Conservation (phyloP, 2,113 vertebrate genomes). For the Daboia siamensis region DNA sequence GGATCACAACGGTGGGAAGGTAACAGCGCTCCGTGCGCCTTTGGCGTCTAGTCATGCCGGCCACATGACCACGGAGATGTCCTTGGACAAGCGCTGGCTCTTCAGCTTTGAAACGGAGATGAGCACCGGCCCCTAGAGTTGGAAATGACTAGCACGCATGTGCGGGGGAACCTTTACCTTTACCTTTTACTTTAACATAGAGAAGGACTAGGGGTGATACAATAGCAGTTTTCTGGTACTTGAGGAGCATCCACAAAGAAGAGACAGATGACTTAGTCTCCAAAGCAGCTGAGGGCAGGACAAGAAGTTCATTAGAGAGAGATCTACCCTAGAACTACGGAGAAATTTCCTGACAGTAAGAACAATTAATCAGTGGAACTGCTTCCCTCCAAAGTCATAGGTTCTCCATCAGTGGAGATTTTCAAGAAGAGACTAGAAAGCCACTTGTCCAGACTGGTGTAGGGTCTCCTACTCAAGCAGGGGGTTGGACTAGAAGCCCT, state of each 20-base stretch:
- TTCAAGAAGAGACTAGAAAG: not conserved
- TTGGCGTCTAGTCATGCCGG: too few relatives aligned
- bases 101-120: too few relatives aligned
- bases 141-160: too few relatives aligned
- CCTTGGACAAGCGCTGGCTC: too few relatives aligned
- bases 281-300: not conserved
- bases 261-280: not conserved
- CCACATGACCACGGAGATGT: too few relatives aligned
- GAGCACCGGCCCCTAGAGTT: too few relatives aligned
- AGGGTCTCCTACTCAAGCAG: not conserved
- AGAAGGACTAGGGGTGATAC: not conserved
- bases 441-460: not conserved
- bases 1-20: too few relatives aligned
- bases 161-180: too few relatives aligned
- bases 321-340: not conserved
- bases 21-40: too few relatives aligned
- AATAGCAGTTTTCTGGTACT: not conserved
- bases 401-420: not conserved
- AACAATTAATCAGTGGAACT: not conserved
- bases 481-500: too few relatives aligned
- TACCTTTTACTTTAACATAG: not conserved
- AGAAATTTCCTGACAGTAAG: not conserved
- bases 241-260: not conserved
- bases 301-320: not conserved
- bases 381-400: not conserved